Conservation (phyloP, 2,113 vertebrate genomes). For the Tor tambroides region DNA sequence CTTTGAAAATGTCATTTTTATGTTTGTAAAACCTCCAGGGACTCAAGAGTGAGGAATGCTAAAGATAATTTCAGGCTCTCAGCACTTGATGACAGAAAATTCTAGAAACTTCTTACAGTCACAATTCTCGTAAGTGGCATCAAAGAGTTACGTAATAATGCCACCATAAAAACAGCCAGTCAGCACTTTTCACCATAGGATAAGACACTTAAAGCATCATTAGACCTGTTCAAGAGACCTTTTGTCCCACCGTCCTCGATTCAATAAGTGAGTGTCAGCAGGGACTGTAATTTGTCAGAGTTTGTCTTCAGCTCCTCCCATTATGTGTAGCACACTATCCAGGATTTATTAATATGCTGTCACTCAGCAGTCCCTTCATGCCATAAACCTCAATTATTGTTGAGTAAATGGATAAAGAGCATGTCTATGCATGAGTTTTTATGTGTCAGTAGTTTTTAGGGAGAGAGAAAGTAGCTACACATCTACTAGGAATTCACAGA, state of each 20-base stretch:
- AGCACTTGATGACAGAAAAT: background rate
- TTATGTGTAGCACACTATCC: background rate
- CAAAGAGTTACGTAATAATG: constrained; percentile 1
- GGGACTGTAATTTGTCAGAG: background rate
- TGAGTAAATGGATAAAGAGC: background rate
- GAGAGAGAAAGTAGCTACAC: too few relatives aligned
- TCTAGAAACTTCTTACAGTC: background rate
- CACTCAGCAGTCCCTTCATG: background rate
- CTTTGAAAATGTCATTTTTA: constrained; percentile 15
- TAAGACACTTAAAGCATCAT: background rate
- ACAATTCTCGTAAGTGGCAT: background rate
- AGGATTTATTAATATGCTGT: background rate
- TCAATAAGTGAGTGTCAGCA: background rate
- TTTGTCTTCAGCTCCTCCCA: background rate
- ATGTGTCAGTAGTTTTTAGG: background rate
- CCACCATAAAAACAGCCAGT: background rate
- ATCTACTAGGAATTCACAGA: background rate
- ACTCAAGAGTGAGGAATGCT: background rate
- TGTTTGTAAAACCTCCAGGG: background rate
- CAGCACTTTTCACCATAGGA: background rate
- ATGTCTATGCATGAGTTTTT: background rate
- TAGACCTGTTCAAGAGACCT: background rate
- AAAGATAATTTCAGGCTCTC: background rate
- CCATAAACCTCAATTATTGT: background rate
- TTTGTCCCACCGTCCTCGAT: background rate